These are phyloP conservation scores for Trigoniulus corallinus DNA, from an alignment of 1,140 invertebrate species.

Conservation along the genomic window DNA sequence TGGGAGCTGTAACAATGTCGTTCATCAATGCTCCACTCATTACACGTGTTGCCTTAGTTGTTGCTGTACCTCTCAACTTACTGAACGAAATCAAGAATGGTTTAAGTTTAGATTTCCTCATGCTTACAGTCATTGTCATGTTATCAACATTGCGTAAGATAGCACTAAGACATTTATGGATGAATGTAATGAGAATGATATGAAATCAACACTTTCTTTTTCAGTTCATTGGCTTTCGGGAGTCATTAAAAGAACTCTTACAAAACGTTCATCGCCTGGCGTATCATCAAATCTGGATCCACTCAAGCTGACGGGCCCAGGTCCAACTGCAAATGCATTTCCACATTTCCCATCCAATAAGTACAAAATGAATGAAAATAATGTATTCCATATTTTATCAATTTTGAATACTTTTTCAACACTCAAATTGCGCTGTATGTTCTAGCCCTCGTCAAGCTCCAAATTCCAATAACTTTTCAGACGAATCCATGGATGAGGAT, in stretches of 20 bases:
- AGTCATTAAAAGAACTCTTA: neutral
- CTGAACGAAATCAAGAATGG: neutral
- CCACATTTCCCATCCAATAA: too few relatives aligned
- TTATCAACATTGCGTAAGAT: neutral
- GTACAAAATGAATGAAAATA: too few relatives aligned
- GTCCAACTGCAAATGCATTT: too few relatives aligned
- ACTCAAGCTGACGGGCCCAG: too few relatives aligned
- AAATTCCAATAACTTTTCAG: too few relatives aligned
- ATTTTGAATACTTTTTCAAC: too few relatives aligned
- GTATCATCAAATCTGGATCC: too few relatives aligned
- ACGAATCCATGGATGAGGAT: too few relatives aligned
- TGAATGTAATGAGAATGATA: neutral
- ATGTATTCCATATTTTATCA: too few relatives aligned
- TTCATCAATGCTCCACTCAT: neutral
- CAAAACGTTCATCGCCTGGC: neutral
- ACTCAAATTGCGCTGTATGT: too few relatives aligned
- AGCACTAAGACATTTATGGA: neutral
- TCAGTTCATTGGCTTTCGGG: neutral
- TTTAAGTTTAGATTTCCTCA: neutral
- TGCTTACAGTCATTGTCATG: neutral
- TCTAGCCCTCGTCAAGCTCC: too few relatives aligned
- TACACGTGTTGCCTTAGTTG: neutral
- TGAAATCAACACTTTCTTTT: neutral
- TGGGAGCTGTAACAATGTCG: conserved; percentile 7
- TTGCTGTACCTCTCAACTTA: neutral